Evolutionary conservation across 2,888 invertebrate species (phyloP), one percentile per base, ranked within the genome.

Genomic region (Eupithecia vulgata): DNA sequence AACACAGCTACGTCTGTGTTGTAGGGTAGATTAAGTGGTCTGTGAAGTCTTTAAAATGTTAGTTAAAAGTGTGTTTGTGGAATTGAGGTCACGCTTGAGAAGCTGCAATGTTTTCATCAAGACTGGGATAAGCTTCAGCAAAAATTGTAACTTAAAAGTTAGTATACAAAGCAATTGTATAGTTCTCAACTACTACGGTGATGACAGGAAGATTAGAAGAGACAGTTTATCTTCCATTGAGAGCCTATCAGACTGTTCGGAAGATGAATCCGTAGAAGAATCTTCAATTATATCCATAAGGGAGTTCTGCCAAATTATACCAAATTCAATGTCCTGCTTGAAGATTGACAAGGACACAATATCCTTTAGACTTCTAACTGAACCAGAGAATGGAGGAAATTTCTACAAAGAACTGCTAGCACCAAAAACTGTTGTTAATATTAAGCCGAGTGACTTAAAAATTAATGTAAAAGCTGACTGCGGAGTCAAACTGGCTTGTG

Each of bases 21-120:
- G 64, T 21, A 64, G 1, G 35, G 21, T n/a, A 13, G 37, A 7
- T 65, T 37, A 64, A 64, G 13, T 17, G 17, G 30, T 64, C 12
- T 17, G 64, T 34, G 6, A 21, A 40, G 65, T 34, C 48, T 15
- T 61, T 71, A 93, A 88, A 88, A 94, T 94, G 94, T 89, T 94
- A 85, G 87, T 94, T 70, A 91, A 95, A 80, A 90, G 90, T 85
- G 89, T 95, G 82, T 91, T 96, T 79, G 92, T 96, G 81, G 96
- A 96, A 89, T 86, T 96, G 21, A 91, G 96, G 79, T 95, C 96
- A 10, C 88, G 95, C 34, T 81, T 96, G 79, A 91, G 95, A 72
- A 95, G 95, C 75, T 96, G 96, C 78, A 96, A 95, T 81, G 95
- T 96, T 75, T 95, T 94, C 83, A 92, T 96, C 59, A 94, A 92